These are phyloP conservation scores for Calonectris borealis DNA, from an alignment of 2,113 vertebrate species.

Conservation along the genomic window DNA sequence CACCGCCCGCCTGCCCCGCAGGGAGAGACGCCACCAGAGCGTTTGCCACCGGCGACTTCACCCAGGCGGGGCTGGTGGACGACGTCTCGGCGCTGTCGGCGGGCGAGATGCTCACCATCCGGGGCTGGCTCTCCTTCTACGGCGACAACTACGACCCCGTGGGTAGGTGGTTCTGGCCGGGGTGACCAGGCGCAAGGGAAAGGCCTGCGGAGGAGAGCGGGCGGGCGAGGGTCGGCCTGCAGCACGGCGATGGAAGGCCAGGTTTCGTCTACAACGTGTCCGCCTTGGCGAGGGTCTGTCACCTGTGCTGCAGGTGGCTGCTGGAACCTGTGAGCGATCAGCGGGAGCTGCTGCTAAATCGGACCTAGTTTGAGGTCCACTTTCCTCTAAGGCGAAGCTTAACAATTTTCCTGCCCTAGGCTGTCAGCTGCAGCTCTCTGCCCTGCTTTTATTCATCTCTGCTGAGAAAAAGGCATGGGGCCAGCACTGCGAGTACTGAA, in stretches of 20 bases:
- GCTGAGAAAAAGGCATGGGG: rapidly evolving
- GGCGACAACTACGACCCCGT: slow-evolving; percentile 76
- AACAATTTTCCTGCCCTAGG: not conserved
- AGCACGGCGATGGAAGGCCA: too few relatives aligned
- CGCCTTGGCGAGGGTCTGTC: too few relatives aligned
- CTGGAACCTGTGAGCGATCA: too few relatives aligned
- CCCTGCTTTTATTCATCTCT: not conserved
- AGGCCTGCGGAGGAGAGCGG: rapidly evolving
- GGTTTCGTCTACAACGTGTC: too few relatives aligned
- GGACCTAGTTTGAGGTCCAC: not conserved
- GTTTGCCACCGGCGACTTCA: slow-evolving; percentile 91
- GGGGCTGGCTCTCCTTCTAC: slow-evolving; percentile 89
- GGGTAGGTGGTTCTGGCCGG: slow-evolving; percentile 69
- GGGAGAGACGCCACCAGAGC: slow-evolving; percentile 88
- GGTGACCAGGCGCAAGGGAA: rapidly evolving
- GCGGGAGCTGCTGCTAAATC: not conserved
- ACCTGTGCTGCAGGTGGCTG: too few relatives aligned
- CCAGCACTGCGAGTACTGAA: rapidly evolving
- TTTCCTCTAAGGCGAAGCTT: not conserved
- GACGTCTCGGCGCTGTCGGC: slow-evolving; percentile 80
- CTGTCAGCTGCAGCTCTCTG: not conserved
- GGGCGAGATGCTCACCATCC: slow-evolving; percentile 78
- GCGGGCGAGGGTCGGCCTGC: too few relatives aligned
- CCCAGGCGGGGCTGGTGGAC: slow-evolving; percentile 80
- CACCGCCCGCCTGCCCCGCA: slow-evolving; percentile 21